Percentiles rank a stretch among this genome's conserved stretches.
Evolutionary conservation across 2,113 vertebrate genomes (phyloP).

Genomic region (Morone chrysops): DNA sequence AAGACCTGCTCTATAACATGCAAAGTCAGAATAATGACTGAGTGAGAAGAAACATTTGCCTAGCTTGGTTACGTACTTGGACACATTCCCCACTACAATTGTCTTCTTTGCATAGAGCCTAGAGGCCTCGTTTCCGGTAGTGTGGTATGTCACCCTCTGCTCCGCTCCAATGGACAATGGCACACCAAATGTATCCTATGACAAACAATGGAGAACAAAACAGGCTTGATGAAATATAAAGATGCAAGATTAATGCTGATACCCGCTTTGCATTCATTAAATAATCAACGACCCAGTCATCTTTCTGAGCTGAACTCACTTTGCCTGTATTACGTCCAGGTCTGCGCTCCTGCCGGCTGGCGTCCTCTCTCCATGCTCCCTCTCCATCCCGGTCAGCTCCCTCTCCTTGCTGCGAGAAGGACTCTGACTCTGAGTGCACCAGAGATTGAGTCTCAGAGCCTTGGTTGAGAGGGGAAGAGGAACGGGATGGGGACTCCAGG

Average conservation of each 20-base stretch:
- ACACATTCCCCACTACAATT: slow-evolving; percentile 98
- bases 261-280: neutral
- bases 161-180: slow-evolving; percentile 84
- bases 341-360: slow-evolving; percentile 85
- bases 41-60: neutral
- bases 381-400: slow-evolving; percentile 84
- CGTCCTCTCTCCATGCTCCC: slow-evolving; percentile 82
- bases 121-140: slow-evolving; percentile 90
- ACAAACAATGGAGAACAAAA: slow-evolving; percentile 43
- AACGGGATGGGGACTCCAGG: slow-evolving; percentile 95
- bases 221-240: neutral
- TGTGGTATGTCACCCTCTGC: slow-evolving; percentile 86
- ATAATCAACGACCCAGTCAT: neutral
- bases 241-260: neutral
- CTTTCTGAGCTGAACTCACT: slow-evolving; percentile 76
- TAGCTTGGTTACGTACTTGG: slow-evolving; percentile 86
- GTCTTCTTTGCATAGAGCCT: slow-evolving; percentile 98
- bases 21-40: neutral
- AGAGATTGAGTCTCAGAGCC: slow-evolving; percentile 93
- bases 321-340: slow-evolving; percentile 87
- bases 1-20: neutral
- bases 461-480: slow-evolving; percentile 96
- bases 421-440: slow-evolving; percentile 94
- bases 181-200: slow-evolving; percentile 89
- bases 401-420: slow-evolving; percentile 93